These are phyloP conservation scores for Romanogobio albipinnatus DNA, from an alignment of 2,113 vertebrate species.

Conservation along the genomic window DNA sequence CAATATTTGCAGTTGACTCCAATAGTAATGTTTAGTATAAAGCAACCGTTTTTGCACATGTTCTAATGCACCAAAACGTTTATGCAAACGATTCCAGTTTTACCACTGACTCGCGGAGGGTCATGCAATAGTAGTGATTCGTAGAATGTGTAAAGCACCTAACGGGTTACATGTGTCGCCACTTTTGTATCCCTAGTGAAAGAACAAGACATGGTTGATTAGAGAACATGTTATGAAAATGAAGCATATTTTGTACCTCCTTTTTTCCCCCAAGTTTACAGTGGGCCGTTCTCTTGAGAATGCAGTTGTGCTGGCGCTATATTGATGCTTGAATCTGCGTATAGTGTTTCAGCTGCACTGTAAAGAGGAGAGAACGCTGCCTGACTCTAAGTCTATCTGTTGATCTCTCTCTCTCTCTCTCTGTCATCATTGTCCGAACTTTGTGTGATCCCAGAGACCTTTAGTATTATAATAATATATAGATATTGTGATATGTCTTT, in stretches of 20 bases:
- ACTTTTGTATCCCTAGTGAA: constrained; percentile 65
- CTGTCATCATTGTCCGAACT: not conserved
- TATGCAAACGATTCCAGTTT: constrained; percentile 73
- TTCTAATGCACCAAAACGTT: constrained; percentile 79
- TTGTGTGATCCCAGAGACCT: constrained; percentile 44
- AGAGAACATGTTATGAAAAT: constrained; percentile 62
- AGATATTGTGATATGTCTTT: constrained; percentile 58
- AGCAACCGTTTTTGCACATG: constrained; percentile 74
- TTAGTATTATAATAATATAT: constrained; percentile 50
- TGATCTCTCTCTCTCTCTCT: constrained; percentile 22
- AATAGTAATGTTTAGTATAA: constrained; percentile 22
- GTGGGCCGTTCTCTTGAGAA: constrained; percentile 63
- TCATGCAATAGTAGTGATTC: constrained; percentile 65
- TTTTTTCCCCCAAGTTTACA: constrained; percentile 67
- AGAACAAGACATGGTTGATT: constrained; percentile 67
- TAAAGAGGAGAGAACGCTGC: constrained; percentile 22
- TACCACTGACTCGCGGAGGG: constrained; percentile 75
- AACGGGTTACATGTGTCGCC: constrained; percentile 51
- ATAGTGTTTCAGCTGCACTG: constrained; percentile 32
- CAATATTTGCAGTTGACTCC: constrained; percentile 36
- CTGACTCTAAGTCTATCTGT: constrained; percentile 18
- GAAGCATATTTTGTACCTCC: constrained; percentile 79
- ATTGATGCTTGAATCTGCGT: constrained; percentile 41
- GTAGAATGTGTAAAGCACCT: constrained; percentile 31
- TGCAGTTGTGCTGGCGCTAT: constrained; percentile 51